phyloP scores from a whole-genome alignment of 2,113 vertebrate genomes.

The Pteronura brasiliensis region DNA sequence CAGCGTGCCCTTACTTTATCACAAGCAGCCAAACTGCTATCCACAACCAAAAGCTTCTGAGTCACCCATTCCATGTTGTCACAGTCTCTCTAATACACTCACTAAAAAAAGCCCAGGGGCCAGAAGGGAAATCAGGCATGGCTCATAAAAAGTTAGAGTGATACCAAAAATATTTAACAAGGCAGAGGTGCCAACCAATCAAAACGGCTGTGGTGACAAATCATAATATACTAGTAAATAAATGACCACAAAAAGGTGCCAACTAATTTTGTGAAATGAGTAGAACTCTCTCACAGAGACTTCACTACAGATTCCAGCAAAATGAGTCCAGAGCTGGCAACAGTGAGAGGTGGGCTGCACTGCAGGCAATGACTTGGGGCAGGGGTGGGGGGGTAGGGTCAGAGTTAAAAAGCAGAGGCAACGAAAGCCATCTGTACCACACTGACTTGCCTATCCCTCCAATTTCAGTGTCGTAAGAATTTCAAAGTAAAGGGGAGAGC shows the following conservation, averaged over 20 bases:
- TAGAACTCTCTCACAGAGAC: neutral
- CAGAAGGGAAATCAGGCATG: neutral
- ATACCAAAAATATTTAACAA: neutral
- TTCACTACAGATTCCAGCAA: neutral
- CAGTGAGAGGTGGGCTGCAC: neutral
- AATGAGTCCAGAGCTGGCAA: neutral
- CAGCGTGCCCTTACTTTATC: neutral
- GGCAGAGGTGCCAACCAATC: neutral
- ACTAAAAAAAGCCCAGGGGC: neutral
- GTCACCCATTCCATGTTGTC: neutral
- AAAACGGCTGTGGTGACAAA: neutral
- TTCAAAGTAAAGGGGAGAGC: neutral
- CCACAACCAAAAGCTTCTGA: neutral
- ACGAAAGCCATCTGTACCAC: neutral
- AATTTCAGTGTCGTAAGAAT: neutral
- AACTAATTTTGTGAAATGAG: neutral
- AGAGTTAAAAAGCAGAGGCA: neutral
- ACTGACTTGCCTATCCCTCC: neutral
- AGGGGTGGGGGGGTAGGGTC: no score
- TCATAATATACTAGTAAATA: neutral
- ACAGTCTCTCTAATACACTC: neutral
- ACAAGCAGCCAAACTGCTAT: neutral
- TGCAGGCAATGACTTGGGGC: no score
- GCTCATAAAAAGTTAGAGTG: neutral
- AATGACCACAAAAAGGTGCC: neutral